Evolutionary conservation across 2,888 invertebrate species (phyloP).

Genomic region (Craniophora ligustri): DNA sequence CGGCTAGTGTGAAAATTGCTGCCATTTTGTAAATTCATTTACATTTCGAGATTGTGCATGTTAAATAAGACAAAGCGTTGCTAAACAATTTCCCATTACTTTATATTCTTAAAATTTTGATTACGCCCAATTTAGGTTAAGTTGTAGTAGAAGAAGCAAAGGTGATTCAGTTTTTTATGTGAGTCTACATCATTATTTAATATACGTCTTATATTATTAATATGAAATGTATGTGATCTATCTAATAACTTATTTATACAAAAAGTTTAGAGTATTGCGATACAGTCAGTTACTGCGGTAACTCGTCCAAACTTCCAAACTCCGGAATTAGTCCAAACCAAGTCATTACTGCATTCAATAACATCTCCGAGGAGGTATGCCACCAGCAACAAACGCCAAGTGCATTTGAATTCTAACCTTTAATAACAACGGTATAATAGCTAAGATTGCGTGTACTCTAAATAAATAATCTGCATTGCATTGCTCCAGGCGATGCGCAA

Average conservation of each 20-base stretch:
- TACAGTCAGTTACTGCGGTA: constrained; percentile 9
- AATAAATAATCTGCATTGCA: constrained; percentile 70
- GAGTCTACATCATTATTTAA: too few relatives aligned
- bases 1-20: constrained; percentile 68
- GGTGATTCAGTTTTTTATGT: neutral
- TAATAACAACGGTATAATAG: constrained; percentile 54
- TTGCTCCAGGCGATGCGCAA: constrained; percentile 67
- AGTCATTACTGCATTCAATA: constrained; percentile 59
- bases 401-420: constrained; percentile 53
- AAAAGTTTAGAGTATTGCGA: too few relatives aligned
- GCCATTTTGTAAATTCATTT: constrained; percentile 62
- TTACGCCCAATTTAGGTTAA: neutral
- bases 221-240: too few relatives aligned
- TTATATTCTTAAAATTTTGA: constrained; percentile 38
- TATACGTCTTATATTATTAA: too few relatives aligned
- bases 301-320: constrained; percentile 31
- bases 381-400: constrained; percentile 13
- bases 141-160: neutral
- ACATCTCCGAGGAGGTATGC: constrained; percentile 47
- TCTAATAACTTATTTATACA: too few relatives aligned
- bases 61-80: constrained; percentile 48
- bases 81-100: constrained; percentile 56
- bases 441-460: constrained; percentile 57
- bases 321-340: constrained; percentile 34
- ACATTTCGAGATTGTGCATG: constrained; percentile 65